Percentiles rank a stretch among this genome's conserved stretches.
These are phyloP conservation scores for Brachypteracias leptosomus DNA, from an alignment of 2,113 vertebrate species.

Conservation along the genomic window DNA sequence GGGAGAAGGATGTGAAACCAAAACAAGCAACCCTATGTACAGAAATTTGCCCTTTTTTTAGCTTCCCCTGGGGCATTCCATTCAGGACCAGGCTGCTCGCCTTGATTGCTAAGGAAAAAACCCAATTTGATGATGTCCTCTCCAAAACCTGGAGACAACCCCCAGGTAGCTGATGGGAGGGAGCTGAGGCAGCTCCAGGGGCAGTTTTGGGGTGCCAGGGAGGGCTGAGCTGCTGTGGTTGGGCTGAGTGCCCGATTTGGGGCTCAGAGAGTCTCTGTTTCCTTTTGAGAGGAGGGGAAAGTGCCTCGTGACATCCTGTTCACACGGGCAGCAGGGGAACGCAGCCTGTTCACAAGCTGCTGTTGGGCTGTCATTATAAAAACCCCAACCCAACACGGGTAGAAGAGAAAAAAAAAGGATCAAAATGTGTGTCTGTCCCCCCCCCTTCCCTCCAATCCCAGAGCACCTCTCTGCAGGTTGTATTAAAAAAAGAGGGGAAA, in stretches of 20 bases:
- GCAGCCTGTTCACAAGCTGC: neutral
- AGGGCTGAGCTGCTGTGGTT: neutral
- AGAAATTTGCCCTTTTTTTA: neutral
- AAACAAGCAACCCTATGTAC: neutral
- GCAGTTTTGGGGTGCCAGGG: neutral
- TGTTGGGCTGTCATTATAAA: rapidly evolving
- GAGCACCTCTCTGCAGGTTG: neutral
- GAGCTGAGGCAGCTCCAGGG: neutral
- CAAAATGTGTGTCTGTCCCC: rapidly evolving
- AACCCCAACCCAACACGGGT: neutral
- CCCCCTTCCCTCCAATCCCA: too few relatives aligned
- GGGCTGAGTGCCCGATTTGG: rapidly evolving
- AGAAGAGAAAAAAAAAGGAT: neutral
- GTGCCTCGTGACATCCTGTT: neutral
- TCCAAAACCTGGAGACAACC: neutral
- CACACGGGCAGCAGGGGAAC: neutral
- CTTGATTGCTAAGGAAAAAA: too few relatives aligned
- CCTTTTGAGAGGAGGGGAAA: neutral
- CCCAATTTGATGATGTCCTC: neutral
- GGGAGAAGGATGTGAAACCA: neutral
- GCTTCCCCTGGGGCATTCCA: neutral
- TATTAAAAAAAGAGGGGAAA: neutral
- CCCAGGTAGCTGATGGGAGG: rapidly evolving
- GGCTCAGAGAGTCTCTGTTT: neutral
- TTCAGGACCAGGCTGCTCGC: neutral